Percentiles rank a stretch among this genome's conserved stretches.
These are phyloP conservation scores for Pilophorus perplexus DNA, from an alignment of 2,888 invertebrate genomes.

Conservation along the genomic window DNA sequence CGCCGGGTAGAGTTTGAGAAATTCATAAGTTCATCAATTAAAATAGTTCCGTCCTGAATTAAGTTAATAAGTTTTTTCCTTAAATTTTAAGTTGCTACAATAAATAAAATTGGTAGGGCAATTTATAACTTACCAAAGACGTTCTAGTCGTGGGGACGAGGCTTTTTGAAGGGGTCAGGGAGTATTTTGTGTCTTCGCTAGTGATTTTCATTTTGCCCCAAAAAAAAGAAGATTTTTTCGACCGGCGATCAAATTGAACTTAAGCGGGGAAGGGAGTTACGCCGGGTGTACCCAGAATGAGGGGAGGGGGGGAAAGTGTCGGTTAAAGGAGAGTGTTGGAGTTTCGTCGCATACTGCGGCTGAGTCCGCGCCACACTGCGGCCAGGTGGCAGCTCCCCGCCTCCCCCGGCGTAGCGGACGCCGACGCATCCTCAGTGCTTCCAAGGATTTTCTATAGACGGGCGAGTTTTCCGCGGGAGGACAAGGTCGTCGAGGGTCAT, in stretches of 20 bases:
- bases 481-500: too few relatives aligned
- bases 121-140: constrained; percentile 43
- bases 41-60: too few relatives aligned
- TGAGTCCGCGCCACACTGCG: constrained; percentile 41
- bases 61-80: too few relatives aligned
- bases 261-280: not conserved
- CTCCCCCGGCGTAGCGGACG: not conserved
- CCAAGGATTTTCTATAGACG: too few relatives aligned
- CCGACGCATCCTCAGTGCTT: not conserved
- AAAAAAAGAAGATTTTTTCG: too few relatives aligned
- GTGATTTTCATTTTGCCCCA: constrained; percentile 33
- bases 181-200: constrained; percentile 31
- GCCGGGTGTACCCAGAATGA: not conserved
- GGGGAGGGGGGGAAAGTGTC: not conserved
- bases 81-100: too few relatives aligned
- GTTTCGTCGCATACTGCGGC: constrained; percentile 37
- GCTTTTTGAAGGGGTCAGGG: constrained; percentile 36
- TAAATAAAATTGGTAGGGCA: too few relatives aligned
- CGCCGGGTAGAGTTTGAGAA: too few relatives aligned
- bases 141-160: constrained; percentile 43
- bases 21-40: too few relatives aligned
- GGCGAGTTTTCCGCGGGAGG: too few relatives aligned
- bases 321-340: not conserved
- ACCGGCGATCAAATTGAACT: not conserved
- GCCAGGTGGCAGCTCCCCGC: constrained; percentile 21